Conservation (phyloP, 2,888 invertebrate genomes). For the Cancer borealis region DNA sequence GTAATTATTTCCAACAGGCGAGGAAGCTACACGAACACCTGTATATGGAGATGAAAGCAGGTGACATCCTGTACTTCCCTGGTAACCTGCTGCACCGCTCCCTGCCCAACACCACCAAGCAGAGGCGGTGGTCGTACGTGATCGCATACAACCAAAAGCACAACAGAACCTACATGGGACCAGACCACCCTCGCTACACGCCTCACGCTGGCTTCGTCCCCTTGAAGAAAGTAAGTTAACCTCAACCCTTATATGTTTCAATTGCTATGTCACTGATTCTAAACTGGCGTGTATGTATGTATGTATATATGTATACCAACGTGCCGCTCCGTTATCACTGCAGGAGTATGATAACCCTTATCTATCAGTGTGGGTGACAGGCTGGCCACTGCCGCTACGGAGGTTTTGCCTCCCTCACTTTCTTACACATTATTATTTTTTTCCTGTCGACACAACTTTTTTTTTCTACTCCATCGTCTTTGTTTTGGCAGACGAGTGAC, state of each 20-base stretch:
- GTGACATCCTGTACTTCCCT: conserved; percentile 74
- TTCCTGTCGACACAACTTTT: neutral
- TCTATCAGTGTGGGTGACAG: neutral
- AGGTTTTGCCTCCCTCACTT: neutral
- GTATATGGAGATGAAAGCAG: conserved; percentile 71
- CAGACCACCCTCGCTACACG: conserved; percentile 73
- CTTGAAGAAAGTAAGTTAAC: conserved; percentile 44
- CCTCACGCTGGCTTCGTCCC: conserved; percentile 58
- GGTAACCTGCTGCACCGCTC: conserved; percentile 74
- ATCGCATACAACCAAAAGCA: conserved; percentile 69
- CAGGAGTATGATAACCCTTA: conserved; percentile 16
- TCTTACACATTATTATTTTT: neutral
- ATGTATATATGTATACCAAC: neutral
- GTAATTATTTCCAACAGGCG: neutral
- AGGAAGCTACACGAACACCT: conserved; percentile 45
- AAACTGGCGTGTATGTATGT: neutral
- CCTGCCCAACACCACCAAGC: conserved; percentile 58
- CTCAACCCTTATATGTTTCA: neutral
- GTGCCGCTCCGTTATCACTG: neutral
- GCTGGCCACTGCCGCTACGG: neutral
- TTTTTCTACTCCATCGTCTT: neutral
- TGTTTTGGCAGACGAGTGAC: conserved; percentile 42
- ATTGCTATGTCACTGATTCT: neutral
- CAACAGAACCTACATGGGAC: conserved; percentile 66
- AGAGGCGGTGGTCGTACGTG: conserved; percentile 66